A percentile compares a stretch with the other conserved stretches of the same genome.
Evolutionary conservation across 2,113 vertebrate species (phyloP).

Genomic region (Odontophorus gujanensis): DNA sequence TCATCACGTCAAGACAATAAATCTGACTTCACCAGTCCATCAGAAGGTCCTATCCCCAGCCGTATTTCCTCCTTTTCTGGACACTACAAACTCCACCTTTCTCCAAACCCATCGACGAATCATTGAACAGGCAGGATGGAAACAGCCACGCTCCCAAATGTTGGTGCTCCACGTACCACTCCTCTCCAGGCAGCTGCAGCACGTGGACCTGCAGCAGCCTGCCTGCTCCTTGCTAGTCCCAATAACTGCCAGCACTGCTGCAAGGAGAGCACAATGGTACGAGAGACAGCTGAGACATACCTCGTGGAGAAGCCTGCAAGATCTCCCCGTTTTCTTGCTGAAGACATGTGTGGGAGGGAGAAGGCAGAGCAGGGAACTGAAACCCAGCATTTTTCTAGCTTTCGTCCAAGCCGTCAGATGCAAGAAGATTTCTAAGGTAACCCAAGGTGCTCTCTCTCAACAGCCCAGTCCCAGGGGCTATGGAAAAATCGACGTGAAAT

Average conservation of each 20-base stretch:
- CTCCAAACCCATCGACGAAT: slow-evolving; percentile 27
- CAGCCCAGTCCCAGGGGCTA: neutral
- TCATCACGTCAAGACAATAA: neutral
- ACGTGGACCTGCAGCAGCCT: neutral
- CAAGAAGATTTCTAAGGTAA: neutral
- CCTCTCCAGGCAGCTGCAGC: neutral
- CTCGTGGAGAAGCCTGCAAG: neutral
- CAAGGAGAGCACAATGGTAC: neutral
- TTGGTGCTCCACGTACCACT: neutral
- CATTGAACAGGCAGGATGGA: neutral
- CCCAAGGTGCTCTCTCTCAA: neutral
- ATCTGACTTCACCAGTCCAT: neutral
- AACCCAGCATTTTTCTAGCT: neutral
- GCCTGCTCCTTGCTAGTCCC: neutral
- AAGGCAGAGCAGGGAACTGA: neutral
- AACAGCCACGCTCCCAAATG: slow-evolving; percentile 12
- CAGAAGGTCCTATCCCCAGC: neutral
- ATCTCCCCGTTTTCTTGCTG: neutral
- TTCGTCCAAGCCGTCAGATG: neutral
- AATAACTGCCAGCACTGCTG: neutral
- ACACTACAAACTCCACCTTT: slow-evolving; percentile 1
- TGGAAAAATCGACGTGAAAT: neutral
- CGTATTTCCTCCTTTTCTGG: neutral
- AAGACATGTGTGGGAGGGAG: neutral
- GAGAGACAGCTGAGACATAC: neutral